Evolutionary conservation across 2,797 vertebrate species (phyloP), one percentile per base, ranked within the genome.

Genomic region (Leptatherina wallacei): DNA sequence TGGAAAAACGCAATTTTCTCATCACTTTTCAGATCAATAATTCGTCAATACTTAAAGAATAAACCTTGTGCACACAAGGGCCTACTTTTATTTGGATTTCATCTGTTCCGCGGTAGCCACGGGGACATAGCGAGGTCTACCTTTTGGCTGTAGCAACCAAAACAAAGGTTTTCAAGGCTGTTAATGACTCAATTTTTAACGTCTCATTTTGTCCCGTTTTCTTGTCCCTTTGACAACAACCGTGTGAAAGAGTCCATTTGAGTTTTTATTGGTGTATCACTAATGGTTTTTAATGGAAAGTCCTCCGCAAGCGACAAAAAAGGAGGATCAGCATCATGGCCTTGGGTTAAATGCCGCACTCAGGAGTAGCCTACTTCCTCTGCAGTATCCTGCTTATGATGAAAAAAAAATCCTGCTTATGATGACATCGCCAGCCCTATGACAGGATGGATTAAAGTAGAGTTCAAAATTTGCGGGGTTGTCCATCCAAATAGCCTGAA

Each of bases 311-410:
- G 14, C 55, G 36, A 66, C 82, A 67, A 65, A 69, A 30, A 54
- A 18, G 32, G 66, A 90, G 84, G 78, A 90, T 85, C 78, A 68
- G 72, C 82, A 57, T 81, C 82, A 88, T 67, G 86, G 79, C 89
- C 90, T 90, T 91, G 90, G 69, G 73, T 59, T 71, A n/a, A 70
- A 80, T 89, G 87, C 91, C 80, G 82, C 82, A 65, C 70, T 20
- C 40, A 51, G 57, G 68, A 84, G 78, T 78, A 27, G 24, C 24
- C 24, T 27, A 66, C 84, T 89, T 92, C 91, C 82, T 54, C 44
- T 84, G 77, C 47, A 61, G 79, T 75, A 87, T 91, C 85, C 87
- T 92, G 89, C 75, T 77, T 58, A 14, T 70, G 65, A 65, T 65
- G 24, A 27, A 27, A 27, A 27, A 27, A 27, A 27, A 27, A 27